A percentile compares a stretch with the other conserved stretches of the same genome.
Conservation (phyloP, 1,140 invertebrate genomes). For the Ylistrum balloti region DNA sequence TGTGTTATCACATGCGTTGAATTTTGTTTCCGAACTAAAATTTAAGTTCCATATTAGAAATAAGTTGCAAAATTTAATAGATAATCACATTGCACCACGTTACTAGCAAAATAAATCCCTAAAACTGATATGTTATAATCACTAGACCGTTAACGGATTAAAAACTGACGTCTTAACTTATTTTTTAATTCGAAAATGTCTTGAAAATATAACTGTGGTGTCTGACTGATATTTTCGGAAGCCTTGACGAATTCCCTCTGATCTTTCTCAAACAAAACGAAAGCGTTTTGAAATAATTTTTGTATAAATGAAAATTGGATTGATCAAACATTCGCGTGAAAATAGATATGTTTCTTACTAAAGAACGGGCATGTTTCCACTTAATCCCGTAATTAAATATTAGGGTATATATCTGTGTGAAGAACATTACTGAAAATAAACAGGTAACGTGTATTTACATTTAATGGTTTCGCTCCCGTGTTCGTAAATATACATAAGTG, state of each 20-base stretch:
- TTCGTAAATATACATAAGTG: conserved; percentile 15
- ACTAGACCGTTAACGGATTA: no score
- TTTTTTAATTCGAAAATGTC: no score
- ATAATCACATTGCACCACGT: no score
- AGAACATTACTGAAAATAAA: not conserved
- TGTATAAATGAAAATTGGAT: not conserved
- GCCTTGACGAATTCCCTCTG: not conserved
- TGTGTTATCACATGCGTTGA: no score
- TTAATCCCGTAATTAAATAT: not conserved
- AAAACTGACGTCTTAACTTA: no score
- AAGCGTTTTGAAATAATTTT: not conserved
- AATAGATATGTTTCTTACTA: not conserved
- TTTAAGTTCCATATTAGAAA: no score
- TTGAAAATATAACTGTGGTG: no score
- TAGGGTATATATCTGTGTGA: not conserved
- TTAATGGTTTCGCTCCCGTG: not conserved
- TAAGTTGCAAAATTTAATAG: no score
- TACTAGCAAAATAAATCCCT: no score
- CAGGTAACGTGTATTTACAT: not conserved
- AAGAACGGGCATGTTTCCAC: not conserved
- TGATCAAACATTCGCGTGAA: not conserved
- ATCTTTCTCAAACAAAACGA: not conserved
- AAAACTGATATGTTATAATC: no score
- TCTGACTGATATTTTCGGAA: not conserved
- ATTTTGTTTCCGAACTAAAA: no score